phyloP scores from a whole-genome alignment of 1,140 invertebrate species.

The Micrasema longulum region DNA sequence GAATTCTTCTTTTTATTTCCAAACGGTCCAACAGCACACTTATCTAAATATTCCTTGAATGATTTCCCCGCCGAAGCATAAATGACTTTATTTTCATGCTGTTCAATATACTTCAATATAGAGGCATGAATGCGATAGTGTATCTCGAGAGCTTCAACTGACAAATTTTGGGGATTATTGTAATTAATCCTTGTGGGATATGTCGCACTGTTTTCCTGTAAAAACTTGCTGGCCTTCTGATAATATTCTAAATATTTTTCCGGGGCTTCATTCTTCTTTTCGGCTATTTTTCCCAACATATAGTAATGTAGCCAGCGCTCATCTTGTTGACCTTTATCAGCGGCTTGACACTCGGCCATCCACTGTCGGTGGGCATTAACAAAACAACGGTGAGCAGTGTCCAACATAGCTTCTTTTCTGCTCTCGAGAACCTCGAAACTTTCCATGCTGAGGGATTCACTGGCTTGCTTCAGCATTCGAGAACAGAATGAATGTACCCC shows the following conservation, averaged over 20 bases:
- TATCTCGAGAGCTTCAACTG: constrained; percentile 91
- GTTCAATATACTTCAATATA: constrained; percentile 87
- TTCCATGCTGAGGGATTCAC: constrained; percentile 82
- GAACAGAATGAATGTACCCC: constrained; percentile 89
- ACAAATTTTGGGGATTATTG: constrained; percentile 82
- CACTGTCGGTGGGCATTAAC: constrained; percentile 74
- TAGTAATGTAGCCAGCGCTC: constrained; percentile 92
- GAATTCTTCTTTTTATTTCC: constrained; percentile 60
- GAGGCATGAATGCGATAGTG: constrained; percentile 87
- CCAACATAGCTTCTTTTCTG: constrained; percentile 82
- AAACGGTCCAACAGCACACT: constrained; percentile 63
- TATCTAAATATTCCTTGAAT: constrained; percentile 60
- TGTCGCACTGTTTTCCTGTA: constrained; percentile 83
- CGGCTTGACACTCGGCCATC: constrained; percentile 63
- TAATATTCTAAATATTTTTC: constrained; percentile 85
- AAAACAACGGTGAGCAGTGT: constrained; percentile 82
- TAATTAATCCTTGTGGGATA: constrained; percentile 91
- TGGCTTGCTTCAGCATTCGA: constrained; percentile 83
- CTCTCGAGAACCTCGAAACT: constrained; percentile 80
- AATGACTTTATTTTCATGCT: constrained; percentile 70
- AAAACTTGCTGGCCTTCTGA: constrained; percentile 76
- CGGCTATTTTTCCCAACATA: constrained; percentile 92
- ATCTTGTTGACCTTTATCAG: constrained; percentile 73
- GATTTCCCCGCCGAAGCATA: constrained; percentile 63
- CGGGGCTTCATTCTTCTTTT: constrained; percentile 82